Conservation (phyloP, 2,888 invertebrate species). For the Bellardia bayeri region DNA sequence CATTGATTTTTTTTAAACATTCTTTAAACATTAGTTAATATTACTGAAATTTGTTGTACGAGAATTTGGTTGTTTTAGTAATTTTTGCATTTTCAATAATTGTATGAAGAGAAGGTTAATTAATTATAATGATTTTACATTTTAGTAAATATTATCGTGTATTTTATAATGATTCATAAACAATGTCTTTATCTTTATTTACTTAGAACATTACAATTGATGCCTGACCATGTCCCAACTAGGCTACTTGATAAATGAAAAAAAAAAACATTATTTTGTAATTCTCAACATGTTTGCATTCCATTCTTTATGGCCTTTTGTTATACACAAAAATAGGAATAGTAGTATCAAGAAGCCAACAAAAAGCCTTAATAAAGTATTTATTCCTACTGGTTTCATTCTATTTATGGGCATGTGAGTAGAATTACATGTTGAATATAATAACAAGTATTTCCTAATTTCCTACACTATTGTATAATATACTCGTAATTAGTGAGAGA, state of each 20-base stretch:
- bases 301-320: not conserved
- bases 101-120: too few species aligned
- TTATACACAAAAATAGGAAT: not conserved
- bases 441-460: not conserved
- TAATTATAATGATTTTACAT: too few species aligned
- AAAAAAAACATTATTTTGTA: not conserved
- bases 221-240: not conserved
- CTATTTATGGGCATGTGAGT: not conserved
- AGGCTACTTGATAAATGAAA: not conserved
- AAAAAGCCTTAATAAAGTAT: constrained; percentile 20
- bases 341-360: not conserved
- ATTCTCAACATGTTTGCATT: constrained; percentile 16
- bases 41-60: too few species aligned
- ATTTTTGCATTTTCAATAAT: too few species aligned
- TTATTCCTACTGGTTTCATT: not conserved
- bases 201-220: not conserved
- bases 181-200: too few species aligned
- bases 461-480: not conserved
- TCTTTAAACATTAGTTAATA: too few species aligned
- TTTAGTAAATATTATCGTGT: too few species aligned
- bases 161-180: too few species aligned
- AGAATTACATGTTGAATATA: not conserved
- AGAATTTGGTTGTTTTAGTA: too few species aligned
- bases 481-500: not conserved
- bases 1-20: too few species aligned